Conservation (phyloP, 2,888 invertebrate genomes). For the Terebella lapidaria region DNA sequence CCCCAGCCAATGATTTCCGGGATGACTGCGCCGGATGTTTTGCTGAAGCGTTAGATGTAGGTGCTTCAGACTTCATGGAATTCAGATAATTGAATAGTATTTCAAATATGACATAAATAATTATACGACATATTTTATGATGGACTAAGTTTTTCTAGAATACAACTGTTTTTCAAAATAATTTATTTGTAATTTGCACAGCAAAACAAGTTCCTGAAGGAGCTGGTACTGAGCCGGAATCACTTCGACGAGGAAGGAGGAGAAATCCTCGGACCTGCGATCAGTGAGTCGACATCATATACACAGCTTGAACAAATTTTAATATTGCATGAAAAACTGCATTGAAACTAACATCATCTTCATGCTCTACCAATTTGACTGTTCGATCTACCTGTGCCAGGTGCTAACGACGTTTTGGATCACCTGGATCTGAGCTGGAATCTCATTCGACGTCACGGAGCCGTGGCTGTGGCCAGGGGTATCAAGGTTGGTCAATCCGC, state of each 20-base stretch:
- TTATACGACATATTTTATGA: too few relatives aligned
- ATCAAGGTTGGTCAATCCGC: constrained; percentile 43
- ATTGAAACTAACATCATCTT: too few relatives aligned
- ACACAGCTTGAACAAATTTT: too few relatives aligned
- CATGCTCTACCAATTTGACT: too few relatives aligned
- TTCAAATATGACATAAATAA: too few relatives aligned
- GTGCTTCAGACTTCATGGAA: too few relatives aligned
- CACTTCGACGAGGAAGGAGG: constrained; percentile 43
- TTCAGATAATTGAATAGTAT: too few relatives aligned
- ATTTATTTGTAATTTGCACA: constrained; percentile 19
- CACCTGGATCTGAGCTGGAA: constrained; percentile 51
- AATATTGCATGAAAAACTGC: too few relatives aligned
- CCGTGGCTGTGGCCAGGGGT: constrained; percentile 43
- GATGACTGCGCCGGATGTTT: constrained; percentile 25
- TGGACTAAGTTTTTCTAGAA: too few relatives aligned
- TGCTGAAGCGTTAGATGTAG: constrained; percentile 28
- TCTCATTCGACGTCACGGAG: constrained; percentile 41
- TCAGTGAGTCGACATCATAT: too few relatives aligned
- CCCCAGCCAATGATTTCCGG: constrained; percentile 27
- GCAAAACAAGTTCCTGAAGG: constrained; percentile 45
- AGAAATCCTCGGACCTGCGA: constrained; percentile 43
- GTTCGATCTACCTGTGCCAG: too few relatives aligned
- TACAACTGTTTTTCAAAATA: too few relatives aligned
- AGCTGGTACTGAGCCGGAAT: constrained; percentile 44
- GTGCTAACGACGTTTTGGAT: constrained; percentile 47